Percentiles rank a stretch among this genome's conserved stretches.
Conservation (phyloP, 2,888 invertebrate species). For the Thelaira solivaga region DNA sequence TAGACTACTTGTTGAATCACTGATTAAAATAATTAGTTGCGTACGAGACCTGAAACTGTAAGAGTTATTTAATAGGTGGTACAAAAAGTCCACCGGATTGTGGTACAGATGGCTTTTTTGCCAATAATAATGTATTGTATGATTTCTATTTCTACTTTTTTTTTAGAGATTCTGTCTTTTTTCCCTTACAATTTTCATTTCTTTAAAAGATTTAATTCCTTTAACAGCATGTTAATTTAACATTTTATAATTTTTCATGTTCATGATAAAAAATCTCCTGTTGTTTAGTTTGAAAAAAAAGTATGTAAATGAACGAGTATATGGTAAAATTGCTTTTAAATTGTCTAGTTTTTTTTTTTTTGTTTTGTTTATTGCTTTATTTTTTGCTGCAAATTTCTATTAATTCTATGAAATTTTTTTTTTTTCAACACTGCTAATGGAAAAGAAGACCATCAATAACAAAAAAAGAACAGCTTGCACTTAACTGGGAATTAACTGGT, state of each 20-base stretch:
- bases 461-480: constrained; percentile 12
- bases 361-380: neutral
- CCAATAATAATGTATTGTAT: too few species aligned
- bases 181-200: too few species aligned
- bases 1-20: too few species aligned
- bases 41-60: too few species aligned
- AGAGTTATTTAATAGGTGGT: too few species aligned
- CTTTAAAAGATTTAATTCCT: neutral
- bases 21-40: too few species aligned
- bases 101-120: too few species aligned
- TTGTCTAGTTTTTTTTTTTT: neutral
- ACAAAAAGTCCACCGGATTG: too few species aligned
- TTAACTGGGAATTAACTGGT: constrained; percentile 46
- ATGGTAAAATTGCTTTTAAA: constrained; percentile 44
- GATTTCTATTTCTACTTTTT: too few species aligned
- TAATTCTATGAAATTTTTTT: neutral
- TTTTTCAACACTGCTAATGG: neutral
- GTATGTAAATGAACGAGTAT: neutral
- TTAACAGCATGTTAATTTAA: neutral
- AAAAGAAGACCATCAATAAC: too few species aligned
- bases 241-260: neutral
- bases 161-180: neutral
- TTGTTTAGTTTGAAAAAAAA: constrained; percentile 28
- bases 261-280: constrained; percentile 9
- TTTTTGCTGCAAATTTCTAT: neutral